Percentiles rank a stretch among this genome's conserved stretches.
Conservation (phyloP, 2,797 vertebrate genomes). For the Margarornis squamiger region DNA sequence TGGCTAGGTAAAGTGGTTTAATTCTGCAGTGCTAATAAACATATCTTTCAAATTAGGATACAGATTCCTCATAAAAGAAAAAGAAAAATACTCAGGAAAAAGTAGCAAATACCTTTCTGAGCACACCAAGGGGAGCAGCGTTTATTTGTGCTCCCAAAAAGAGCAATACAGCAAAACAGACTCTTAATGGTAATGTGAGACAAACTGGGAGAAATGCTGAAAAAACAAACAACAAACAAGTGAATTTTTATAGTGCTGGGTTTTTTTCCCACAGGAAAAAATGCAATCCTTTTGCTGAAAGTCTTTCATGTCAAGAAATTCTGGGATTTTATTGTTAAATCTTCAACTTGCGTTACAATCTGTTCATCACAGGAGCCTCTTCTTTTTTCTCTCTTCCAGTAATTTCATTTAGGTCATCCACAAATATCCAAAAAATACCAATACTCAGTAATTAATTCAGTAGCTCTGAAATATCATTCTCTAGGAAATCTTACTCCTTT, state of each 20-base stretch:
- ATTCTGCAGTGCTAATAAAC: background rate
- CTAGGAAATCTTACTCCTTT: background rate
- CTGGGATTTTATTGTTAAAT: background rate
- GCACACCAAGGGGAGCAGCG: background rate
- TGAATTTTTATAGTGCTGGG: background rate
- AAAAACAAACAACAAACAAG: background rate
- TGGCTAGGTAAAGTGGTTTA: background rate
- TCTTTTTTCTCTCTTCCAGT: background rate
- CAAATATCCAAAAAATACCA: background rate
- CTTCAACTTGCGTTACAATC: background rate
- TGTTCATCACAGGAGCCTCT: background rate
- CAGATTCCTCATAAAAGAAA: background rate
- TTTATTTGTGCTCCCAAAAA: background rate
- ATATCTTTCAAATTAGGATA: background rate
- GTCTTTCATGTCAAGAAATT: background rate
- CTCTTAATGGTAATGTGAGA: background rate
- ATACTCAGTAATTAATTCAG: background rate
- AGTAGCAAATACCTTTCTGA: background rate
- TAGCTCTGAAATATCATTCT: background rate
- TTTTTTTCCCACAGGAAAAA: background rate
- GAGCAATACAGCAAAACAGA: constrained; percentile 1
- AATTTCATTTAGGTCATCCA: background rate
- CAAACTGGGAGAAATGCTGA: constrained; percentile 20
- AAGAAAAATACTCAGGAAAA: background rate
- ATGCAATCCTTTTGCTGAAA: background rate